These are phyloP conservation scores for Tetramorium simillimum DNA, from an alignment of 1,140 invertebrate species.

Conservation along the genomic window DNA sequence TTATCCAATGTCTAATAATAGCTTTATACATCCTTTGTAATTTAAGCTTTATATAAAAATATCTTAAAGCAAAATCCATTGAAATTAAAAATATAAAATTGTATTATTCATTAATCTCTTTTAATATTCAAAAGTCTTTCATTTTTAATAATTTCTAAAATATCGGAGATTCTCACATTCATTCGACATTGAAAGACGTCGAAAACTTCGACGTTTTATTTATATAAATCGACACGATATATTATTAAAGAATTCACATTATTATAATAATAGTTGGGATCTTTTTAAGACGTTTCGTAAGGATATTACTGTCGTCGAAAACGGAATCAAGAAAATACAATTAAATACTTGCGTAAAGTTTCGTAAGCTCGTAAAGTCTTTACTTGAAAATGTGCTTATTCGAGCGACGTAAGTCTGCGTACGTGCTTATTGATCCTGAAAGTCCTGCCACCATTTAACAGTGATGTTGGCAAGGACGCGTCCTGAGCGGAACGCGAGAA, in stretches of 20 bases:
- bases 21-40: background rate
- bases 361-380: background rate
- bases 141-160: background rate
- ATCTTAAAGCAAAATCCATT: background rate
- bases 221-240: background rate
- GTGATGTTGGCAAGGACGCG: background rate
- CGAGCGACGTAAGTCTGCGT: background rate
- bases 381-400: background rate
- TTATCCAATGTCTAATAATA: background rate
- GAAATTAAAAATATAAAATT: background rate
- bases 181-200: too few species aligned
- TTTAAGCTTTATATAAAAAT: background rate
- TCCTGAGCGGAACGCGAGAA: background rate
- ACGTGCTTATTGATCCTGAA: slow-evolving; percentile 40
- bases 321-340: background rate
- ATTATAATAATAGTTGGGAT: too few species aligned
- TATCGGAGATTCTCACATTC: background rate
- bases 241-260: too few species aligned
- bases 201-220: background rate
- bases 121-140: background rate
- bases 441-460: slow-evolving; percentile 15
- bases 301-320: background rate
- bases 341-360: background rate
- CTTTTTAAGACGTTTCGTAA: background rate
- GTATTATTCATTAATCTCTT: background rate